phyloP scores from a whole-genome alignment of 1,140 invertebrate genomes.

The Tetramorium alpestre region DNA sequence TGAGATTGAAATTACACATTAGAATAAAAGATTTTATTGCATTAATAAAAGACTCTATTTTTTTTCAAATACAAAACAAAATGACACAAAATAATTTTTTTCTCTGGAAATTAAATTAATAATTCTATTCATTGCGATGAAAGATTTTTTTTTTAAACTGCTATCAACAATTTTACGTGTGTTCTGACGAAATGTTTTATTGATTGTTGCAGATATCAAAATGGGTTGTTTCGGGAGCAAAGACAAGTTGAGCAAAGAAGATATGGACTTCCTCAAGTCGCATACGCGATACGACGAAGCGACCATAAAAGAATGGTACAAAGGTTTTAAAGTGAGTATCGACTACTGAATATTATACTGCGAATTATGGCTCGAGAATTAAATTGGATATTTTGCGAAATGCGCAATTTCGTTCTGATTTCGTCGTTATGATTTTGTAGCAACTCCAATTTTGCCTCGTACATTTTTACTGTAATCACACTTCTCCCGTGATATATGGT shows the following conservation, averaged over 20 bases:
- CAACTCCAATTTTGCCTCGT: not conserved
- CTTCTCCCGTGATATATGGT: not conserved
- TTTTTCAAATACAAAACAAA: not conserved
- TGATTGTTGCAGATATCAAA: constrained; percentile 82
- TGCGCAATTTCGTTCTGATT: too few relatives aligned
- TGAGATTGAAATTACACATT: not conserved
- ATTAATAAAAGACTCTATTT: not conserved
- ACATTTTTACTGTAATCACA: not conserved
- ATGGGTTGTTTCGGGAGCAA: constrained; percentile 98
- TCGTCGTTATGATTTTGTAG: not conserved
- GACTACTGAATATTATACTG: not conserved
- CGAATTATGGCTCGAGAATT: not conserved
- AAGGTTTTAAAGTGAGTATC: constrained; percentile 96
- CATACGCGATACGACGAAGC: constrained; percentile 98
- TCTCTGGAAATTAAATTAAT: not conserved
- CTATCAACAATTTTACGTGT: not conserved
- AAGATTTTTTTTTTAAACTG: not conserved
- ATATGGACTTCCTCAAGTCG: constrained; percentile 98
- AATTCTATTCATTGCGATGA: not conserved
- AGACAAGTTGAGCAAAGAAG: constrained; percentile 97
- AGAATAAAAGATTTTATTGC: not conserved
- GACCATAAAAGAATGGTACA: constrained; percentile 99
- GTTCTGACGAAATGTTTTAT: not conserved
- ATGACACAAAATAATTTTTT: not conserved
- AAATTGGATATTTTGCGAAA: not conserved